phyloP scores from a whole-genome alignment of 2,888 invertebrate species.

The Muschampia plurimacula region DNA sequence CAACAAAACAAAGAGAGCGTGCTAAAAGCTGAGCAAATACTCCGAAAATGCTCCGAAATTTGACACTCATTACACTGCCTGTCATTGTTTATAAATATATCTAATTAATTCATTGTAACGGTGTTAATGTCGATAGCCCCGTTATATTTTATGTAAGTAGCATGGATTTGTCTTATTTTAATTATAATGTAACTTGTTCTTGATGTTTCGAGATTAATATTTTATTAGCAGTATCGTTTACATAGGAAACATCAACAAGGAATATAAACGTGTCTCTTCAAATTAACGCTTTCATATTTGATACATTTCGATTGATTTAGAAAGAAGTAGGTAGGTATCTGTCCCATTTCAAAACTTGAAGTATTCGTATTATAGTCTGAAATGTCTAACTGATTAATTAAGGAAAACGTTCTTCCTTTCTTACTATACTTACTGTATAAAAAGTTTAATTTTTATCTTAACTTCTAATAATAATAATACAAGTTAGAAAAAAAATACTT shows the following conservation, averaged over 20 bases:
- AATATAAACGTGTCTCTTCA: not conserved
- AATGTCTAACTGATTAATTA: no score
- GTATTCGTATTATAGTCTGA: no score
- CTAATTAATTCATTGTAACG: not conserved
- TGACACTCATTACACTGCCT: not conserved
- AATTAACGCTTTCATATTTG: not conserved
- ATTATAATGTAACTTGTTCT: not conserved
- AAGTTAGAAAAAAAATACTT: no score
- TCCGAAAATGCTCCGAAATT: not conserved
- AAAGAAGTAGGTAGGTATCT: no score
- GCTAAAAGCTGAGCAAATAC: constrained; percentile 30
- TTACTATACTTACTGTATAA: no score
- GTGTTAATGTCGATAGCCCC: not conserved
- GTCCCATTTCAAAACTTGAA: no score
- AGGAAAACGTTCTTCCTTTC: no score
- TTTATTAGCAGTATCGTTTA: not conserved
- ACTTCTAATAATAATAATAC: no score
- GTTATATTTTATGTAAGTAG: not conserved
- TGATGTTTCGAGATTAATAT: not conserved
- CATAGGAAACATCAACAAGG: not conserved
- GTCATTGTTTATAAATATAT: constrained; percentile 1
- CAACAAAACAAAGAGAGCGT: constrained; percentile 8
- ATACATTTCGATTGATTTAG: no score
- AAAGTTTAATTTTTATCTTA: no score
- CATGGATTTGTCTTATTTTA: not conserved